phyloP scores from a whole-genome alignment of 37 sponge, comb jelly and placozoan species.

The Halichondria panicea region DNA sequence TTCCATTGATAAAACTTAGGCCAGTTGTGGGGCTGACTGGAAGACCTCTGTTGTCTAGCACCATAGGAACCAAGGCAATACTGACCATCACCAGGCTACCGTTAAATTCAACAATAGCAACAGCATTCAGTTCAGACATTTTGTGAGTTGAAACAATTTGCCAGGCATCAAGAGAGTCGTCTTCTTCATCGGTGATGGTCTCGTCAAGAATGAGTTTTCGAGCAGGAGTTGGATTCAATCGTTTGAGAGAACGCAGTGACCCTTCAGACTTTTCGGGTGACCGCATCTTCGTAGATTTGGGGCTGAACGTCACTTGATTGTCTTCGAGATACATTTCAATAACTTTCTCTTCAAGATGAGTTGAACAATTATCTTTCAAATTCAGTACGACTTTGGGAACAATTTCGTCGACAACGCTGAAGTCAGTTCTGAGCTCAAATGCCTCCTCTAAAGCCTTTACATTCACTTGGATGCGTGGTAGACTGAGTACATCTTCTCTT shows the following conservation, averaged over 20 bases:
- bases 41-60: neutral
- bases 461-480: conserved; percentile 38
- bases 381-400: conserved; percentile 1
- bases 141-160: neutral
- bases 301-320: too few species aligned
- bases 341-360: neutral
- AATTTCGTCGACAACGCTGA: conserved; percentile 5
- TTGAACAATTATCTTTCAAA: neutral
- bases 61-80: neutral
- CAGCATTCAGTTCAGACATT: conserved; percentile 4
- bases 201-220: conserved; percentile 31
- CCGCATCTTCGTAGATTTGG: neutral
- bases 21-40: conserved; percentile 73
- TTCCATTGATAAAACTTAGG: conserved; percentile 1
- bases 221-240: conserved; percentile 12
- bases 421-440: conserved; percentile 11
- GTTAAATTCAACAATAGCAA: neutral
- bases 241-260: neutral
- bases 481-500: conserved; percentile 3
- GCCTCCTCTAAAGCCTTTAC: conserved; percentile 9
- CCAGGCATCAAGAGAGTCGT: neutral
- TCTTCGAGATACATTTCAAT: neutral
- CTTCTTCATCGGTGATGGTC: neutral
- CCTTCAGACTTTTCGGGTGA: conserved; percentile 7
- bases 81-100: conserved; percentile 17